Evolutionary conservation across 2,113 vertebrate genomes (phyloP), one percentile per base, ranked within the genome.

Genomic region (Osmerus mordax): DNA sequence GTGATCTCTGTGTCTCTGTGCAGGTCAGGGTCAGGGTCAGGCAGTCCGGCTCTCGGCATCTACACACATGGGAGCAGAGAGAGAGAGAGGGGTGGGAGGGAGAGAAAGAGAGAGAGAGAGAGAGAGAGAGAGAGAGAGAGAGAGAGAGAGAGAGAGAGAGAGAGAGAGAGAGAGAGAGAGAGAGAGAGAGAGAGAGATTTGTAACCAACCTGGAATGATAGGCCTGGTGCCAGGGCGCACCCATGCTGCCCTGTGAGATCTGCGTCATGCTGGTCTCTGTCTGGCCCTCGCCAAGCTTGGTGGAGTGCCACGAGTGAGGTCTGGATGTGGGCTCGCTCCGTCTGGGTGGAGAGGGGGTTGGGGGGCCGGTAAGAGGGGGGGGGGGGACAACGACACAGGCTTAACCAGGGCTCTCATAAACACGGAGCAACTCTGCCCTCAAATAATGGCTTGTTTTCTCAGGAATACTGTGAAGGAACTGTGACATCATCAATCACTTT

Each of bases 251-350:
- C 84, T 89, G 94, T 81, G 94, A 94, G 92, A 96, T 91, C 89
- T 94, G 93, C 95, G 95, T 95, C 95, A 96, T 95, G 92, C 94
- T 93, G 86, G 89, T 83, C 83, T 94, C 87, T 3, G 83, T 89
- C 3, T 87, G 94, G 86, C 84, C 84, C 67, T 96, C 95, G 0
- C 25, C 79, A 11, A 93, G 80, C 83, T 94, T 98, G 41, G 91
- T 92, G 1, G 94, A 95, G 84, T 98, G 97, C 97, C 97, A 99
- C 18, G 96, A 98, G 84, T 96, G 96, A 73, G 96, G 95, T 58
- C 94, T 94, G 77, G 93, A 88, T 0, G 86, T 83, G 3, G 90
- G 82, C 71, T 96, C 95, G 68, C 91, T 91, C 81, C 89, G 90
- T 88, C 97, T 99, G 84, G 19, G 3, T 54, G 60, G 41, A 15